phyloP scores from a whole-genome alignment of 2,888 invertebrate species.

The Drosophila koepferae region DNA sequence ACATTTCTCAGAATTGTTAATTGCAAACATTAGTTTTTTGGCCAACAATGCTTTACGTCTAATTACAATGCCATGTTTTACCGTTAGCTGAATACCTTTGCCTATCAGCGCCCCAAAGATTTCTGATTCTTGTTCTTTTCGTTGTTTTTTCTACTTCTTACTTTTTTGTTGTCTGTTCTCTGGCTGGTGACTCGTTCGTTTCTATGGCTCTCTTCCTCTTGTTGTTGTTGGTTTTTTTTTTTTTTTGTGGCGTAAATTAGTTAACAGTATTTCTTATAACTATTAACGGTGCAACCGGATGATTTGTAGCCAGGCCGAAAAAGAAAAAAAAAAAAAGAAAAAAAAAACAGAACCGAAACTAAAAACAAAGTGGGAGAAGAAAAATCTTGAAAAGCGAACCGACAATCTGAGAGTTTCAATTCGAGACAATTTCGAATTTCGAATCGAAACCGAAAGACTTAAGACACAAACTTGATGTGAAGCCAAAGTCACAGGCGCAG shows the following conservation, averaged over 20 bases:
- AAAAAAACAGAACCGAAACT: constrained; percentile 21
- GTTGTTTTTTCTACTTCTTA: neutral
- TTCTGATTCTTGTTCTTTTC: constrained; percentile 36
- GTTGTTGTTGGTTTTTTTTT: neutral
- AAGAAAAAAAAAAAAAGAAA: constrained; percentile 21
- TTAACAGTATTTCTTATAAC: constrained; percentile 74
- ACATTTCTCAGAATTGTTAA: constrained; percentile 62
- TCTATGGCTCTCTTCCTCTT: constrained; percentile 36
- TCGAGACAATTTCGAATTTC: constrained; percentile 44
- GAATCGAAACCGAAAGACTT: constrained; percentile 63
- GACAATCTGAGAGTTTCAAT: constrained; percentile 35
- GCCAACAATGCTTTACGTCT: constrained; percentile 42
- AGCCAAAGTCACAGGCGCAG: constrained; percentile 57
- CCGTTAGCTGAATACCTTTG: constrained; percentile 66
- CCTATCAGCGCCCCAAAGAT: constrained; percentile 47
- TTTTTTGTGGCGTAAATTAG: constrained; percentile 68
- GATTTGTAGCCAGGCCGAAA: constrained; percentile 59
- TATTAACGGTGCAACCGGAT: constrained; percentile 67
- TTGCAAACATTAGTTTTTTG: constrained; percentile 22
- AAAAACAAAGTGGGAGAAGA: constrained; percentile 6
- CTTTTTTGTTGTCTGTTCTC: neutral
- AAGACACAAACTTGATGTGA: constrained; percentile 65
- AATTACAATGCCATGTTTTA: constrained; percentile 61
- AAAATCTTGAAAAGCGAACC: constrained; percentile 48
- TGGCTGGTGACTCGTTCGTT: constrained; percentile 67